These are phyloP conservation scores for Heliconius charithonia DNA, from an alignment of 2,888 invertebrate genomes.

Conservation along the genomic window DNA sequence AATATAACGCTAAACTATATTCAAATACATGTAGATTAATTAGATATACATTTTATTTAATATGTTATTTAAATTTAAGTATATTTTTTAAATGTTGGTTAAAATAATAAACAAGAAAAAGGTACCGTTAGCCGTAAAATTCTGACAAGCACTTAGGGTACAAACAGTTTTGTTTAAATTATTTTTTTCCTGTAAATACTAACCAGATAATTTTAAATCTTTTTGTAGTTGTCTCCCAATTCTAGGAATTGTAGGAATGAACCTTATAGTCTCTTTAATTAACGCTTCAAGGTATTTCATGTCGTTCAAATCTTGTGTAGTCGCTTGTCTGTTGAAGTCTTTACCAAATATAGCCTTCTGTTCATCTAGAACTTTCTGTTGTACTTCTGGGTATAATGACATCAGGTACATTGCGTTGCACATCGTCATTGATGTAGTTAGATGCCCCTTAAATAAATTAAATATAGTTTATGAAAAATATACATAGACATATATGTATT, in stretches of 20 bases:
- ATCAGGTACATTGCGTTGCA: conserved; percentile 54
- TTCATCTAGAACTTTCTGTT: conserved; percentile 53
- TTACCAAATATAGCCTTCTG: conserved; percentile 52
- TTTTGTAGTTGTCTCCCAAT: conserved; percentile 55
- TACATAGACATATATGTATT: background rate
- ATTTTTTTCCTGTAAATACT: background rate
- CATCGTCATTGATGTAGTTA: conserved; percentile 56
- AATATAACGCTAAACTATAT: background rate
- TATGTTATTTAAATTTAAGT: background rate
- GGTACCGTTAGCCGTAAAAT: background rate
- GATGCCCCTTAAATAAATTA: conserved; percentile 52
- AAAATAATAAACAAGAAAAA: background rate
- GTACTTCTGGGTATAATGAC: conserved; percentile 54
- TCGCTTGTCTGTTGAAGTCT: conserved; percentile 50
- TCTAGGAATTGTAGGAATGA: conserved; percentile 56
- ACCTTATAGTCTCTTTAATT: conserved; percentile 56
- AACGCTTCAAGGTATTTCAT: conserved; percentile 60
- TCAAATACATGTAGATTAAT: too few species aligned
- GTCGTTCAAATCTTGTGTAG: conserved; percentile 52
- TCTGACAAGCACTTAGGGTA: too few species aligned
- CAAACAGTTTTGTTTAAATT: background rate
- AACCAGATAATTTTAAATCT: conserved; percentile 55
- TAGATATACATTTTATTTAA: too few species aligned
- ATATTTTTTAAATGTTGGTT: background rate
- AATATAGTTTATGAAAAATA: background rate